Percentiles rank a stretch among this genome's conserved stretches.
Conservation (phyloP, 2,113 vertebrate species). For the Mormyrus iriodes region DNA sequence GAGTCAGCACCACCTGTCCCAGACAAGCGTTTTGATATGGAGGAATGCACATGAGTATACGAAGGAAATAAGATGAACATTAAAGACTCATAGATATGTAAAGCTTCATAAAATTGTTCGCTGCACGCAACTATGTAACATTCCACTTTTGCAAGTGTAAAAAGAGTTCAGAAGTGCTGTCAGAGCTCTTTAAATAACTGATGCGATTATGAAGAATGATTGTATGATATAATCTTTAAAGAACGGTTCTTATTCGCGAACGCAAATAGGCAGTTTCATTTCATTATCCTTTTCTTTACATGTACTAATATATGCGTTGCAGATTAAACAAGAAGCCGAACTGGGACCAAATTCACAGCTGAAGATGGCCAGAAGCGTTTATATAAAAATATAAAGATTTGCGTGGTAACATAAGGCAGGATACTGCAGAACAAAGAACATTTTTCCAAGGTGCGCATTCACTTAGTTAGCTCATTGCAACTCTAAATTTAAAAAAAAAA, state of each 20-base stretch:
- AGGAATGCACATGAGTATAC: neutral
- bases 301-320: too few species aligned
- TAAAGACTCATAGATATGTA: neutral
- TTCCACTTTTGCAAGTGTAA: neutral
- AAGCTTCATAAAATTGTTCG: neutral
- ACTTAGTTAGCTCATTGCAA: neutral
- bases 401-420: neutral
- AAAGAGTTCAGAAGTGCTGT: neutral
- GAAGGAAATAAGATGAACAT: neutral
- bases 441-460: neutral
- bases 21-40: constrained; percentile 17
- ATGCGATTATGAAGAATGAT: neutral
- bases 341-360: neutral
- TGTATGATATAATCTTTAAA: neutral
- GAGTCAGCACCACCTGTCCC: constrained; percentile 33
- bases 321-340: too few species aligned
- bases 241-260: neutral
- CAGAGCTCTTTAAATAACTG: neutral
- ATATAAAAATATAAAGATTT: neutral
- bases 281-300: too few species aligned
- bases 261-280: neutral
- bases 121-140: neutral
- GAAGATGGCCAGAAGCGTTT: neutral
- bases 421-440: neutral
- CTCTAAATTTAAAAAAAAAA: neutral